A percentile compares a stretch with the other conserved stretches of the same genome.
These are phyloP conservation scores for Benthosema pterotum DNA, from an alignment of 2,797 vertebrate genomes.

Conservation along the genomic window DNA sequence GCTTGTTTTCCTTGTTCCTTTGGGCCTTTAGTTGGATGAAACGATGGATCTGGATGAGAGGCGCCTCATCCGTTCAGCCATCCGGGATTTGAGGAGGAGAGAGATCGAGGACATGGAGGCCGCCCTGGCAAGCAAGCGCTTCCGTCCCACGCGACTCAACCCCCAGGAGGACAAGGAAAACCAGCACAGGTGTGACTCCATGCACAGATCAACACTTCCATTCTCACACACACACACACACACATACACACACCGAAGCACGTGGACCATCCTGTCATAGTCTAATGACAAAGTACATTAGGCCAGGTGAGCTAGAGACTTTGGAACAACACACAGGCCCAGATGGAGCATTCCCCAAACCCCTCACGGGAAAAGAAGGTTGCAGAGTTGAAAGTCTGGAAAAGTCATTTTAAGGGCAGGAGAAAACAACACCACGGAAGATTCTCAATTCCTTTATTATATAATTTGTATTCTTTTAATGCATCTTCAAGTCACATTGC, in stretches of 20 bases:
- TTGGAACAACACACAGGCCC: conserved; percentile 37
- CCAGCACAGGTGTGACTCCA: conserved; percentile 82
- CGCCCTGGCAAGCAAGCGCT: conserved; percentile 91
- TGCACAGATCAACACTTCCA: background rate
- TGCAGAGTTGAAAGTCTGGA: conserved; percentile 33
- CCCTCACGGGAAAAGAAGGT: conserved; percentile 21
- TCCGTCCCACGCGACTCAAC: conserved; percentile 81
- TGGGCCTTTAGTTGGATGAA: conserved; percentile 84
- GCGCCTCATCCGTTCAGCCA: conserved; percentile 89
- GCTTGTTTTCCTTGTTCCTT: conserved; percentile 11
- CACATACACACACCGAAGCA: conserved; percentile 1
- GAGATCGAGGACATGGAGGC: conserved; percentile 93
- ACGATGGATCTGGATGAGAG: conserved; percentile 91
- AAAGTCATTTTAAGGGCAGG: conserved; percentile 33
- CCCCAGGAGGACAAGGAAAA: conserved; percentile 94
- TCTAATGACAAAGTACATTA: conserved; percentile 30
- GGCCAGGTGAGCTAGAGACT: conserved; percentile 39
- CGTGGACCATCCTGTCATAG: conserved; percentile 4
- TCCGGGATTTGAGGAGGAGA: conserved; percentile 89
- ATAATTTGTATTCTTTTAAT: background rate
- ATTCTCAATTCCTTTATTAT: conserved; percentile 38
- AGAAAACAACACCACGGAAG: conserved; percentile 29
- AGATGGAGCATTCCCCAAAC: conserved; percentile 38
- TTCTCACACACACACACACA: background rate
- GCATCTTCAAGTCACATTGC: conserved; percentile 17